Base-by-base conservation (phyloP, 2,888 invertebrate genomes). In the Drepanosiphum platanoidis region DNA sequence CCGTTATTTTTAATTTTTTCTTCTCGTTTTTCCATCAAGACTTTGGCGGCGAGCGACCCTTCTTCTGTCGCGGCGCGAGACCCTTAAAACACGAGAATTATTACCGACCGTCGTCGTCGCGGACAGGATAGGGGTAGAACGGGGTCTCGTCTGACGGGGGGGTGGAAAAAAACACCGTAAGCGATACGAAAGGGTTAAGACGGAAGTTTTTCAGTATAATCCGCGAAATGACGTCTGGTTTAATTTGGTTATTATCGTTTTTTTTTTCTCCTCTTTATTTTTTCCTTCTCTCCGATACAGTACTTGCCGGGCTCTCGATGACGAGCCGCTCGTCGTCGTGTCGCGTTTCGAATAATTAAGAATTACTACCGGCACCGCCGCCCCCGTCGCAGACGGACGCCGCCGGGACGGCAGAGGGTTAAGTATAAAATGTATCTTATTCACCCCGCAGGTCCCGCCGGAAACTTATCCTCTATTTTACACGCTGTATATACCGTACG, bases 141-240 rank as follows among this genome's bases (percentile, higher is more conserved):
- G 61, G 9, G 9, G 61, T 3, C 22, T 5, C 52, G 61, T 22
- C 9, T 9, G 61, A 61, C 9, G 27, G 71, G 71, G 27, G 71
- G 71, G 71, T 36, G 71, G 8, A n/a, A 71, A 71, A 30, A 27
- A 79, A 66, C 74, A 42, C 66, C 27, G 83, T 83, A 83, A 83
- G 74, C 46, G 74, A 74, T 75, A 61, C 52, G 66, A 30, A 75
- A 75, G 83, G 83, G 83, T 83, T 83, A 82, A 52, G 58, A 68
- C 52, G 36, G 18, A n/a, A 66, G 32, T 34, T 22, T 15, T 52
- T 66, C 46, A 32, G n/a, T 22, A 22, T 79, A 70, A 80, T 70
- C 52, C 70, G 58, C 18, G 70, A 58, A 52, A 81, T 22, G 80
- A 81, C 70, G 70, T 81, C 52, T 70, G 30, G 36, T 81, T 58